Percentiles rank a stretch among this genome's conserved stretches.
Evolutionary conservation across 2,113 vertebrate genomes (phyloP).

Genomic region (Leuciscus idus): DNA sequence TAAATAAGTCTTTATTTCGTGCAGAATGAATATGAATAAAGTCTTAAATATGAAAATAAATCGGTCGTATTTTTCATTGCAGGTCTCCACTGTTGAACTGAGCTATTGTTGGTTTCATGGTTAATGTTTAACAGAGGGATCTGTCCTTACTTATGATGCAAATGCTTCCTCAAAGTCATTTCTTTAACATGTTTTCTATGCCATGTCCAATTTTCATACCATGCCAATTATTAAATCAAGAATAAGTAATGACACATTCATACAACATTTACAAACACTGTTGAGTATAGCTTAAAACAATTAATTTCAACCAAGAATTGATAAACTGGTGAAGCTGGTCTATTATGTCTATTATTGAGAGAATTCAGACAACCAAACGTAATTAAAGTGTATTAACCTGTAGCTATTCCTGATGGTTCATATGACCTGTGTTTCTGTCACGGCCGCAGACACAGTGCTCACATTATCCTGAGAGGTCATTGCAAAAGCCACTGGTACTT

Average conservation of each 20-base stretch:
- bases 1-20: not conserved
- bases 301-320: not conserved
- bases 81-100: not conserved
- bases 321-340: not conserved
- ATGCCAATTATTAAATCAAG: not conserved
- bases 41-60: not conserved
- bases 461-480: constrained; percentile 50
- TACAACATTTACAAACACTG: not conserved
- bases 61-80: not conserved
- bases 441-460: constrained; percentile 57
- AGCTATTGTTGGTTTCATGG: not conserved
- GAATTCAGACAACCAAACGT: not conserved
- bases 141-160: not conserved
- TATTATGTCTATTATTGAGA: not conserved
- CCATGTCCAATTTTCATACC: not conserved
- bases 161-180: constrained; percentile 14
- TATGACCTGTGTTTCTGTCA: constrained; percentile 61
- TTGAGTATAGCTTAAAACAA: not conserved
- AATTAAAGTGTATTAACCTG: constrained; percentile 3
- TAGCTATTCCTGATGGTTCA: constrained; percentile 36
- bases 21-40: not conserved
- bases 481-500: constrained; percentile 48
- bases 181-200: not conserved
- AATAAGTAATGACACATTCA: not conserved
- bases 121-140: constrained; percentile 46